These are phyloP conservation scores for Anthophora plumipes DNA, from an alignment of 2,888 invertebrate species.

Conservation along the genomic window DNA sequence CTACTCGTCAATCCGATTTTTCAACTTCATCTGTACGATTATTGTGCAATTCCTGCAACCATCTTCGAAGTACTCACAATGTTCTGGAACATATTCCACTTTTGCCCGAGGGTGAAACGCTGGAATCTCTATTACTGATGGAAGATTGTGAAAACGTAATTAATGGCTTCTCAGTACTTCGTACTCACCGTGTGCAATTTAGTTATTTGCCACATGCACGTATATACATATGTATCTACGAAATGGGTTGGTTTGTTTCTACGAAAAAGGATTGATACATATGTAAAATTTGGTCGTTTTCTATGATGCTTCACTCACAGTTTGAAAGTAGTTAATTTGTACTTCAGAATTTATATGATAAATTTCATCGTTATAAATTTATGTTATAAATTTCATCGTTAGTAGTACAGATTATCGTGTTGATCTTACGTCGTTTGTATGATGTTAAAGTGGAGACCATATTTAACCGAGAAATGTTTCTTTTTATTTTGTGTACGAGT, in stretches of 20 bases:
- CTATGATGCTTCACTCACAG: neutral
- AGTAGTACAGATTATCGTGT: neutral
- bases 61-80: neutral
- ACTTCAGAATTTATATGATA: no score
- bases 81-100: neutral
- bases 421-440: neutral
- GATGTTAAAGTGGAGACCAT: neutral
- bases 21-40: neutral
- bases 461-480: neutral
- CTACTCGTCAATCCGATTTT: slow-evolving; percentile 17
- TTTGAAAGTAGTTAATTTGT: neutral
- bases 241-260: neutral
- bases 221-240: no score
- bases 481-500: neutral
- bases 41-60: slow-evolving; percentile 16
- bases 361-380: neutral
- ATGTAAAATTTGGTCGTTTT: neutral
- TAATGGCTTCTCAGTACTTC: neutral
- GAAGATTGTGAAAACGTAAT: slow-evolving; percentile 5
- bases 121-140: neutral
- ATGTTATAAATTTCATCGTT: no score
- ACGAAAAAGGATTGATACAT: neutral
- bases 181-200: neutral
- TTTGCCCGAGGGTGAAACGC: neutral
- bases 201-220: neutral